Evolutionary conservation across 2,888 invertebrate genomes (phyloP), one percentile per base, ranked within the genome.

Genomic region (Caenorhabditis uteleia): DNA sequence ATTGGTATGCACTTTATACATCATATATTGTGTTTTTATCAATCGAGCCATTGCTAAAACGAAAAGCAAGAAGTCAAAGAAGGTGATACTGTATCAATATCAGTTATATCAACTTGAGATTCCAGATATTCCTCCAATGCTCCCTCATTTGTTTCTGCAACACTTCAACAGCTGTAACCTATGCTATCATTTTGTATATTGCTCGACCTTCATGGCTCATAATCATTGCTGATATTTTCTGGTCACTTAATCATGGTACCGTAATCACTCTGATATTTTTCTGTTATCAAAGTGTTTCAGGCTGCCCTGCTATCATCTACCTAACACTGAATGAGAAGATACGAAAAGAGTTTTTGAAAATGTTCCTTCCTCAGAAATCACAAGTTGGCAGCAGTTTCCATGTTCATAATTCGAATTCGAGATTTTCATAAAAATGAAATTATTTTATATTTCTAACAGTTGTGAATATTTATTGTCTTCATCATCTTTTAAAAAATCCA

Each of bases 231-330:
- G 31, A 50, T 25, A 10, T 31, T 21, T 21, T 25, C n/a, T 50
- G 42, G 42, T 31, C 40, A 40, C 16, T 50, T 16, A 42, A 33
- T 21, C 31, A 33, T 42, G 29, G 31, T 2, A 54, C 59, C 10
- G n/a, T n/a, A n/a, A n/a, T n/a, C n/a, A n/a, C n/a, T n/a, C n/a
- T n/a, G n/a, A n/a, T n/a, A n/a, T n/a, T n/a, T n/a, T n/a, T n/a
- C n/a, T n/a, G n/a, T n/a, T n/a, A n/a, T n/a, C n/a, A n/a, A n/a
- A n/a, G n/a, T n/a, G n/a, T n/a, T n/a, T n/a, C n/a, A n/a, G n/a
- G n/a, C n/a, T n/a, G n/a, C n/a, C 59, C 59, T 10, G 59, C 48
- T 10, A 46, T 59, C 26, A 60, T 60, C 14, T 60, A 60, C 18
- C 20, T 60, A 20, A 20, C 12, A 0, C 36, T 60, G 27, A 60